Conservation (phyloP, 2,797 vertebrate genomes). For the Dermochelys coriacea region DNA sequence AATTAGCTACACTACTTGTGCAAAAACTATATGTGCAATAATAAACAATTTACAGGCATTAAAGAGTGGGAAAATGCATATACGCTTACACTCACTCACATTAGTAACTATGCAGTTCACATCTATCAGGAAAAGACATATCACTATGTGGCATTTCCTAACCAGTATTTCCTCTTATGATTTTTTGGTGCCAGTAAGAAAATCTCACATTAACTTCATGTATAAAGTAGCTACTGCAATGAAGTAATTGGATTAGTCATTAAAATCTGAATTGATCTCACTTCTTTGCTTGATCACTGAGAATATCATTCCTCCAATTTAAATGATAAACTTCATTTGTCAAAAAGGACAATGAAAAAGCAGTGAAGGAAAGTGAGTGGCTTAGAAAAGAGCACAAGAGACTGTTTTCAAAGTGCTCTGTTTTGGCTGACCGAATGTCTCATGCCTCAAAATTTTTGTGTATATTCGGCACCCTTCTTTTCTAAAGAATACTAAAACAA, state of each 20-base stretch:
- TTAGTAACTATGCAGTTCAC: neutral
- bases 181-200: neutral
- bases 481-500: neutral
- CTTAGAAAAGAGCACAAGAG: neutral
- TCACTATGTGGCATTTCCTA: neutral
- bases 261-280: neutral
- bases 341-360: neutral
- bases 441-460: neutral
- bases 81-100: accelerated
- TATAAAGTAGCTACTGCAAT: neutral
- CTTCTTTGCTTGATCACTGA: neutral
- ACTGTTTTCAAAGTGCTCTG: neutral
- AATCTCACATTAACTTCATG: neutral
- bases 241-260: neutral
- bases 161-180: neutral
- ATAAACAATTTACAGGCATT: neutral
- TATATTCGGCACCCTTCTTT: neutral
- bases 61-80: neutral
- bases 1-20: neutral
- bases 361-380: neutral
- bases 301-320: neutral
- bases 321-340: neutral
- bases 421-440: neutral
- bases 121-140: neutral
- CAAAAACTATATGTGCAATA: neutral